Percentiles rank a stretch among this genome's conserved stretches.
Evolutionary conservation across 2,113 vertebrate species (phyloP).

Genomic region (Dunckerocampus dactyliophorus): DNA sequence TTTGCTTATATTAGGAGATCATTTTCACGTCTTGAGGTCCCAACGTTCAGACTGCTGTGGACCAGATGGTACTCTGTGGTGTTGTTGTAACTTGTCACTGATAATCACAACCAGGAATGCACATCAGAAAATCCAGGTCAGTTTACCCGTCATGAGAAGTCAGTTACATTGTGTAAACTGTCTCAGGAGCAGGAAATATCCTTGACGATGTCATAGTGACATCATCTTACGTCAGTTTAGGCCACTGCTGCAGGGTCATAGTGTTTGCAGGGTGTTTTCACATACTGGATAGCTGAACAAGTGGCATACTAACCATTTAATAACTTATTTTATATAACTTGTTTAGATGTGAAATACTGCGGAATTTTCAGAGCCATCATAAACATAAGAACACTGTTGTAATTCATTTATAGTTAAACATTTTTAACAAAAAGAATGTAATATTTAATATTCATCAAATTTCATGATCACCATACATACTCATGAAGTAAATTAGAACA

Average conservation of each 20-base stretch:
- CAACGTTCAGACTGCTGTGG: neutral
- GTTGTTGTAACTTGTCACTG: neutral
- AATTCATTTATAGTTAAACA: too few relatives aligned
- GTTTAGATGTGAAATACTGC: too few relatives aligned
- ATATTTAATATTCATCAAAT: neutral
- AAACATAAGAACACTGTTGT: too few relatives aligned
- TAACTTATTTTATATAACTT: too few relatives aligned
- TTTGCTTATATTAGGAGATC: conserved; percentile 9
- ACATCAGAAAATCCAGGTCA: neutral
- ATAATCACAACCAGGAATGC: neutral
- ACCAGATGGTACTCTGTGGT: neutral
- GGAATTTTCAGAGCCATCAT: too few relatives aligned
- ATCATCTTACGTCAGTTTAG: neutral
- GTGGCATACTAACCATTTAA: too few relatives aligned
- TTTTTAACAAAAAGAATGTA: neutral
- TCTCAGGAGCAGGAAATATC: neutral
- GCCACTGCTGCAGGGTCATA: neutral
- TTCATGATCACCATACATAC: neutral
- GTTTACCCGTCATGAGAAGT: neutral
- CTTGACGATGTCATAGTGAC: neutral
- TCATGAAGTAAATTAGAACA: too few relatives aligned
- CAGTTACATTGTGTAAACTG: neutral
- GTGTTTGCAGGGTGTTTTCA: too few relatives aligned
- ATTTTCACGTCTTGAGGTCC: conserved; percentile 14
- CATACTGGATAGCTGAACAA: too few relatives aligned